A percentile compares a stretch with the other conserved stretches of the same genome.
These are phyloP conservation scores for Helicoverpa armigera DNA, from an alignment of 1,140 invertebrate species.

Conservation along the genomic window DNA sequence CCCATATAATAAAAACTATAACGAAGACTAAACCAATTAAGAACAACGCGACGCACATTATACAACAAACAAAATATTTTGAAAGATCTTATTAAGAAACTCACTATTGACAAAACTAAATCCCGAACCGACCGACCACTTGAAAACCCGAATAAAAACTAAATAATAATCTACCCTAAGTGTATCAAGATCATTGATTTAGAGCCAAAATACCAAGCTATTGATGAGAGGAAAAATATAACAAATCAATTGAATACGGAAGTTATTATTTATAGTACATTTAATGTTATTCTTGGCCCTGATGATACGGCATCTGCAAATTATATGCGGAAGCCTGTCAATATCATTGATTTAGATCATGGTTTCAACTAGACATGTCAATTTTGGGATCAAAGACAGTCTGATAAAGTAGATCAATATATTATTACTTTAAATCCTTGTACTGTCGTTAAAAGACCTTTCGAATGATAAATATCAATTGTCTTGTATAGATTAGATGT, in stretches of 20 bases:
- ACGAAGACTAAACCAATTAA: conserved; percentile 4
- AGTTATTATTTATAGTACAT: conserved; percentile 5
- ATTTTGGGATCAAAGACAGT: too few relatives aligned
- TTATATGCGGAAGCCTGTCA: not conserved
- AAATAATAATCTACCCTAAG: not conserved
- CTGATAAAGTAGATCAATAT: too few relatives aligned
- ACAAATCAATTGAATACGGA: not conserved
- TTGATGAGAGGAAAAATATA: conserved; percentile 1
- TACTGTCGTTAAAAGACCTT: too few relatives aligned
- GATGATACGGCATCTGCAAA: not conserved
- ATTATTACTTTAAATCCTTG: too few relatives aligned
- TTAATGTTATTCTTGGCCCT: not conserved
- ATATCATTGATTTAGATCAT: not conserved
- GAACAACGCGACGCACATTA: conserved; percentile 6
- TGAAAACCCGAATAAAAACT: not conserved
- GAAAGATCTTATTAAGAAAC: not conserved
- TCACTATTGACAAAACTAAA: conserved; percentile 6
- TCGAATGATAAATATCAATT: too few relatives aligned
- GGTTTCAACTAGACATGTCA: too few relatives aligned
- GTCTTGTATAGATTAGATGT: too few relatives aligned
- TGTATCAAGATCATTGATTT: not conserved
- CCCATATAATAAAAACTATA: conserved; percentile 23
- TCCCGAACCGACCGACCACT: not conserved
- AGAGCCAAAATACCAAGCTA: not conserved
- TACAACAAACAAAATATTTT: not conserved